Conservation (phyloP, 2,113 vertebrate species). For the Myxocyprinus asiaticus region DNA sequence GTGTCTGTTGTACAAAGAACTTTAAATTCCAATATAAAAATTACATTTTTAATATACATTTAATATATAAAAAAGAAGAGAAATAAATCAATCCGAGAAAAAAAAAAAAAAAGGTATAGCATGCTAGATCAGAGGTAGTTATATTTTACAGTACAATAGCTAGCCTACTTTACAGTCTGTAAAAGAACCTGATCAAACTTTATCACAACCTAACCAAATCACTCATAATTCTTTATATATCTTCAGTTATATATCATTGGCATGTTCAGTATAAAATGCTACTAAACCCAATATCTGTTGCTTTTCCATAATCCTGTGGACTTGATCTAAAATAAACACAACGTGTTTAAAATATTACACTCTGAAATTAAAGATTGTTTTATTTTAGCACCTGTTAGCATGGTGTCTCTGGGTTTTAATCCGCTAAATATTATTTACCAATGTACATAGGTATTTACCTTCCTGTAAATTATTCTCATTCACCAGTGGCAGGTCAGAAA, state of each 20-base stretch:
- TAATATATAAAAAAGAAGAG: conserved; percentile 68
- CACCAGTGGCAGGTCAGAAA: not conserved
- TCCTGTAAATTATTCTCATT: not conserved
- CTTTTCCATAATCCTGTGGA: not conserved
- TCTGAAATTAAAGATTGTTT: not conserved
- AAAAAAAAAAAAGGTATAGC: conserved; percentile 66
- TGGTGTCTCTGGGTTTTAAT: no score
- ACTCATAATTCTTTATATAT: conserved; percentile 29
- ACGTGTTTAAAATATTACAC: not conserved
- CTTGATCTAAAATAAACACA: not conserved
- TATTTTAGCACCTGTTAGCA: no score
- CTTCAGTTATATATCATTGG: conserved; percentile 4
- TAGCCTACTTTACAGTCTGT: conserved; percentile 24
- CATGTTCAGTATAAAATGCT: not conserved
- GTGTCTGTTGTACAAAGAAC: conserved; percentile 69
- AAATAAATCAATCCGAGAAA: conserved; percentile 66
- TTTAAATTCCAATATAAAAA: conserved; percentile 69
- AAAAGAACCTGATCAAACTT: not conserved
- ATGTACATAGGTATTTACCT: conserved; percentile 11
- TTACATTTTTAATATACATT: conserved; percentile 65
- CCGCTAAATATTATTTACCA: not conserved
- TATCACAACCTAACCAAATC: no score
- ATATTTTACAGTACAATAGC: conserved; percentile 74
- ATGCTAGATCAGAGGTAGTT: conserved; percentile 83
- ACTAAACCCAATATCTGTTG: not conserved